Base-by-base conservation (phyloP, 2,113 vertebrate genomes). In the Panthera tigris region DNA sequence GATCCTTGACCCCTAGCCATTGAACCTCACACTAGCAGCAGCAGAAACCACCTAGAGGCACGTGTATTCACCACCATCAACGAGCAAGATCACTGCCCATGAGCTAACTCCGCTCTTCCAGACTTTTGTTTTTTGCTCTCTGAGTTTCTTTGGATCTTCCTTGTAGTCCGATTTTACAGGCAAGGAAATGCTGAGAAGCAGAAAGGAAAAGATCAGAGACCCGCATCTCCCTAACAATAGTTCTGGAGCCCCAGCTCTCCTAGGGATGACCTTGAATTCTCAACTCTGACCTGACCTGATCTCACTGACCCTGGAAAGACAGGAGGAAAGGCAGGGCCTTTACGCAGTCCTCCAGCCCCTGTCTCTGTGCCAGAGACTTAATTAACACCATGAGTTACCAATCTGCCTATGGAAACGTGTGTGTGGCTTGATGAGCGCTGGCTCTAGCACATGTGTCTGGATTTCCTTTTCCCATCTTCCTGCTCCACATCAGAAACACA, bases 231-330 rank as follows among this genome's bases (percentile, higher is more conserved):
- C 3, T 65, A 39, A 93, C 16, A 57, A 82, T 79, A 61, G 33
- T 25, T 55, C 6, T 29, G n/a, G 57, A 80, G 7, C 3, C 25
- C 12, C 31, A 45, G 50, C 18, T 68, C 29, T 61, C 96, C 48
- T 9, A 13, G 45, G 19, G 73, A 63, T 96, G 94, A 61, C 25
- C 80, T 63, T 80, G 27, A 61, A 48, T 33, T 82, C 93, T 94
- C 78, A 94, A 74, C 27, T n/a, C 41, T 45, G 50, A 79, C 18
- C 74, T 93, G 88, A 79, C 52, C 39, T 90, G 78, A 27, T 88
- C 33, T 66, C 31, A 76, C 18, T 41, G 73, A 61, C 23, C 68
- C 65, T 92, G 16, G 18, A 81, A 86, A 52, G 57, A 23, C 31
- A 27, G 25, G 57, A 68, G 23, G 9, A 33, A 89, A 91, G 50